Evolutionary conservation across 2,888 invertebrate genomes (phyloP), one percentile per base, ranked within the genome.

Genomic region (Diplolepis rosae): DNA sequence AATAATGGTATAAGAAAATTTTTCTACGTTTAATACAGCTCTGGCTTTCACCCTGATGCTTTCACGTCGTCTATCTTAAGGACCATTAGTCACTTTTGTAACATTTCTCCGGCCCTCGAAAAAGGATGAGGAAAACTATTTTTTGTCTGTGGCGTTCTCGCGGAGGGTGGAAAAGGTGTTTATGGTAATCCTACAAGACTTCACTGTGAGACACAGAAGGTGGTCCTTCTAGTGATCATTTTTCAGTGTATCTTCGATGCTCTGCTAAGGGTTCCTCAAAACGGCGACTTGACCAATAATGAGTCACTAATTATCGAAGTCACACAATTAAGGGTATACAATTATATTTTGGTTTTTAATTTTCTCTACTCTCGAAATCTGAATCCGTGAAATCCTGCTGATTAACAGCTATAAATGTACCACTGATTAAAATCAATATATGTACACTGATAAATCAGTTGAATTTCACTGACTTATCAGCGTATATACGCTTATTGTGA

Each of bases 1-100:
- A 39, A 39, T 32, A 35, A 61, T 61, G 39, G 35, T 61, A 74
- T 71, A 74, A 70, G 45, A 61, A 56, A 35, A 69, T 32, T 11
- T 51, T 35, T 48, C 69, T 32, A 61, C 48, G 50, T 13, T 28
- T 61, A 52, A 50, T 72, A 74, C 70, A 70, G 68, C 68, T 54
- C 51, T 35, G 32, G 27, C 61, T 30, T 66, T 65, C 65, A 48
- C 72, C 75, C 70, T 68, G 69, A 67, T 78, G 76, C 79, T 82
- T 79, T 78, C 80, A 74, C 79, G 68, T 51, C 50, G 68, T 68
- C 72, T 61, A 72, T 72, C 74, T 72, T 70, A 50, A 65, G 74
- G 71, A 83, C 84, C 86, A 87, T 87, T 86, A 86, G 85, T 87
- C 86, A 87, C 77, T 79, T 74, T 72, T 73, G 76, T 69, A 75